These are phyloP conservation scores for Poeciliopsis presidionis DNA, from an alignment of 2,797 vertebrate species.

Conservation along the genomic window DNA sequence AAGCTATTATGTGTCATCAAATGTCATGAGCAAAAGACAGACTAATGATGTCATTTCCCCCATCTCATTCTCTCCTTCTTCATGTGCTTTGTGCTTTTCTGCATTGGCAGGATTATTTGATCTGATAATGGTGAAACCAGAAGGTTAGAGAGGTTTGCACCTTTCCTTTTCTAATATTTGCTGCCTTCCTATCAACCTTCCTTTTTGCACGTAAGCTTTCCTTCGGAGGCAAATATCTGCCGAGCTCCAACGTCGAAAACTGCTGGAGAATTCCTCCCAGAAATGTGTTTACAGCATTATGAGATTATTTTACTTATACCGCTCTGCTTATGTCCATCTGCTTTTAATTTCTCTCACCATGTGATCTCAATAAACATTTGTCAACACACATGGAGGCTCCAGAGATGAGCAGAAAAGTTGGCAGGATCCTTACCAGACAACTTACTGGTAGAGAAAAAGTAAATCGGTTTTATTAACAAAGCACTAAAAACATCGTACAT, in stretches of 20 bases:
- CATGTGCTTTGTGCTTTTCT: background rate
- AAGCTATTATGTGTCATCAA: constrained; percentile 8
- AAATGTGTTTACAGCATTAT: constrained; percentile 12
- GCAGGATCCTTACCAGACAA: background rate
- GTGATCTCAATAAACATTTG: constrained; percentile 29
- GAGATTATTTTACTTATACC: constrained; percentile 9
- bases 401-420: background rate
- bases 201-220: constrained; percentile 22
- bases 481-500: background rate
- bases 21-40: constrained; percentile 6
- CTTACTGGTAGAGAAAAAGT: background rate
- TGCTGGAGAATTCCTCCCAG: background rate
- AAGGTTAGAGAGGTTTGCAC: constrained; percentile 11
- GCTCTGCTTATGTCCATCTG: constrained; percentile 1
- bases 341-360: constrained; percentile 8
- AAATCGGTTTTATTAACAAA: background rate
- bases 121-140: constrained; percentile 29
- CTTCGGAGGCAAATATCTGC: constrained; percentile 12
- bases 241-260: background rate
- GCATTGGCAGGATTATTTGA: constrained; percentile 17
- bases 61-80: background rate
- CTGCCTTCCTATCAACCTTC: constrained; percentile 13
- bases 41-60: constrained; percentile 1
- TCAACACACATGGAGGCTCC: background rate
- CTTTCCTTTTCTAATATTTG: constrained; percentile 22